Conservation (phyloP, 2,888 invertebrate genomes). For the Morpho achilles region DNA sequence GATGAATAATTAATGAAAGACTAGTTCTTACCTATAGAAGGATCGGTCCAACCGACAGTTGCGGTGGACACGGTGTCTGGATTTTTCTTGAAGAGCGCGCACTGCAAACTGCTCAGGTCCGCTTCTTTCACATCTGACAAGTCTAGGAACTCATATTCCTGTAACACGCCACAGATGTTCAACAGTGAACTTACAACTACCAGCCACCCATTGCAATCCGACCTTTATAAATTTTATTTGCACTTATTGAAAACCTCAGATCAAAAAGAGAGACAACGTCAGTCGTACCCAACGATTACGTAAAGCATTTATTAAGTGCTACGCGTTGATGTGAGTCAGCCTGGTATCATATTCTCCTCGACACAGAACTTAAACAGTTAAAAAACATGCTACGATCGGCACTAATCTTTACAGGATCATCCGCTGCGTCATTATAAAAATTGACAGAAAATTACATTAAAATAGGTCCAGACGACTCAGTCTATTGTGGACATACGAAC, state of each 20-base stretch:
- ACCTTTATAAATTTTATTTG: conserved; percentile 21
- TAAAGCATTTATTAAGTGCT: too few relatives aligned
- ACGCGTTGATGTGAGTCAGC: too few relatives aligned
- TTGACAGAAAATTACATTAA: neutral
- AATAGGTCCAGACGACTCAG: too few relatives aligned
- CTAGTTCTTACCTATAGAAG: conserved; percentile 52
- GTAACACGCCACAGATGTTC: conserved; percentile 60
- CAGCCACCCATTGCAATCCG: conserved; percentile 28
- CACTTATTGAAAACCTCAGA: conserved; percentile 2
- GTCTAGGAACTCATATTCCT: conserved; percentile 87
- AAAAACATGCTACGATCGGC: too few relatives aligned
- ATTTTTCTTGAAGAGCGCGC: conserved; percentile 75
- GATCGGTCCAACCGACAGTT: conserved; percentile 52
- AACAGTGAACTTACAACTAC: conserved; percentile 25
- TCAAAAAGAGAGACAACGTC: too few relatives aligned
- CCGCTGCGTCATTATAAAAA: neutral
- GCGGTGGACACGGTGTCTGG: conserved; percentile 48
- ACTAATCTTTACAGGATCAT: too few relatives aligned
- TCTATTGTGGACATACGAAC: too few relatives aligned
- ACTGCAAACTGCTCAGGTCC: conserved; percentile 81
- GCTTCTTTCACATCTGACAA: conserved; percentile 85
- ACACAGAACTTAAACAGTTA: too few relatives aligned
- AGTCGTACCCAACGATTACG: too few relatives aligned
- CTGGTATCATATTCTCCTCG: too few relatives aligned
- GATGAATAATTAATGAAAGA: neutral